phyloP scores from a whole-genome alignment of 2,888 invertebrate genomes.

The Sinentomon sp. region DNA sequence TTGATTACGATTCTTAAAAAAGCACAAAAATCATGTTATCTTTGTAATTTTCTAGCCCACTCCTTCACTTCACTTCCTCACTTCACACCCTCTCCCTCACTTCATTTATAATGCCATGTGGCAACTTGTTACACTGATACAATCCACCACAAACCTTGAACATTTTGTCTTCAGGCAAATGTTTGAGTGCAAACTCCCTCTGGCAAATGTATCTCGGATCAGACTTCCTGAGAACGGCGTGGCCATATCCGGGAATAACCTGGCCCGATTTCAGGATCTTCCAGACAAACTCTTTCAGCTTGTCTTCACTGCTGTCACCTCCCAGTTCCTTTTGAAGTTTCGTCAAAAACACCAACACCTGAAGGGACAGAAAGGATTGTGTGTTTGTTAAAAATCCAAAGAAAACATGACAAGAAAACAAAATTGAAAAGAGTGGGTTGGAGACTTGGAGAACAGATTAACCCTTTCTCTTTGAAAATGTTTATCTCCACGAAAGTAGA shows the following conservation, averaged over 20 bases:
- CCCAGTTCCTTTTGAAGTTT: conserved; percentile 66
- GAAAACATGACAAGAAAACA: background rate
- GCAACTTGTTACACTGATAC: background rate
- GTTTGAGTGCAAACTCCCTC: conserved; percentile 75
- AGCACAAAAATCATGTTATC: too few species aligned
- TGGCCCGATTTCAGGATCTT: conserved; percentile 83
- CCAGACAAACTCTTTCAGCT: conserved; percentile 89
- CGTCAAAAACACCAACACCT: conserved; percentile 76
- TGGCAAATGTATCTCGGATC: conserved; percentile 80
- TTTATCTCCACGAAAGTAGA: too few species aligned
- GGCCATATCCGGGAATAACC: conserved; percentile 91
- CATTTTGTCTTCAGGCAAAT: conserved; percentile 66
- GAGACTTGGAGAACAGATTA: too few species aligned
- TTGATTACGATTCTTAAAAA: too few species aligned
- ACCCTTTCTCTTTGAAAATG: too few species aligned
- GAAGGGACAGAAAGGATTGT: conserved; percentile 17
- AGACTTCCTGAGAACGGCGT: conserved; percentile 82
- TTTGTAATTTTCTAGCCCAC: too few species aligned
- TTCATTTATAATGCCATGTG: too few species aligned
- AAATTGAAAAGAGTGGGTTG: background rate
- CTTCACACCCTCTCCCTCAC: too few species aligned
- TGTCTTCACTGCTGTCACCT: conserved; percentile 57
- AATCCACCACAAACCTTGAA: conserved; percentile 33
- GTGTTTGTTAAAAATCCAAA: background rate
- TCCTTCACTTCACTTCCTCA: too few species aligned